Evolutionary conservation across 2,797 vertebrate genomes (phyloP), one percentile per base, ranked within the genome.

Genomic region (Percopsis omiscomaycus): DNA sequence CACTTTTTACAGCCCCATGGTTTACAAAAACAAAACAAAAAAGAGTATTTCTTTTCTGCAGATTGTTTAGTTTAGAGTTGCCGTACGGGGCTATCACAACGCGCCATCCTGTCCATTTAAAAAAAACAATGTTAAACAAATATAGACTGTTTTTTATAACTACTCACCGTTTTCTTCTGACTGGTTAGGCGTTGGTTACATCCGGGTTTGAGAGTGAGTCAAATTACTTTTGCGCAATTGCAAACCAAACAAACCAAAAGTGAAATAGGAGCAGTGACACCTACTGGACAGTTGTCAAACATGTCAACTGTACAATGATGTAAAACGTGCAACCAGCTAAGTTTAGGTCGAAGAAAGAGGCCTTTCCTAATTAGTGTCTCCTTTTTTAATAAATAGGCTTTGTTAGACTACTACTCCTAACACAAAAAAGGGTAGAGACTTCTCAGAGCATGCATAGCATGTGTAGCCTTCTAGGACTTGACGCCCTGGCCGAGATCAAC

Each of bases 141-240:
- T 66, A 69, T 3, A 50, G 4, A 3, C 27, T 32, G 47, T 81
- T 81, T 68, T 67, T 10, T 50, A 83, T 74, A 84, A 68, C n/a
- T 55, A 82, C 92, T 93, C 77, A 93, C 92, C 86, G 89, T 90
- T 91, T 86, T 71, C 89, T 88, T 80, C 86, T 83, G 78, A 85
- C 89, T 90, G 90, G 89, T 89, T 92, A 93, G 92, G 92, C 92
- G 92, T 94, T 94, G 92, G 92, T 94, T 93, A 89, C 92, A 92
- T 94, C 92, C 92, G 92, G 92, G 92, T 93, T 91, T 88, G 81
- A 78, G 75, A 81, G 78, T 82, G 70, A 10, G 8, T 82, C 74
- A 69, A 74, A 77, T 73, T 77, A 48, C 73, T 68, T 59, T 9
- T 28, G 81, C 86, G 88, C 90, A 87, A 6, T 4, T 83, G 90